Conservation (phyloP, 2,113 vertebrate species). For the Ailurus styani region DNA sequence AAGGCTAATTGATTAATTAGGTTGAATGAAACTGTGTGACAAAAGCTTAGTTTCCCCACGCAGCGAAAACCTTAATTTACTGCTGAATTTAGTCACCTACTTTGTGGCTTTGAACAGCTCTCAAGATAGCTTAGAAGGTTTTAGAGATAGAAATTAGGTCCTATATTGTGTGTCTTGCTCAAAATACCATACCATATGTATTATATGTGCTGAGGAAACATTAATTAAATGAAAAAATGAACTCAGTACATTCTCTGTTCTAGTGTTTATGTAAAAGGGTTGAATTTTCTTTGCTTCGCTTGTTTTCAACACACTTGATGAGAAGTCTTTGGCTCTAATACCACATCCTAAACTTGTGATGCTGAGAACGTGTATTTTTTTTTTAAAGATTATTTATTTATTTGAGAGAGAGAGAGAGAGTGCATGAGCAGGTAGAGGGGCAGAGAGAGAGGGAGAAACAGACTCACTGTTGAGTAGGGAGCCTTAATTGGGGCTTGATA, state of each 20-base stretch:
- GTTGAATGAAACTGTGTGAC: not conserved
- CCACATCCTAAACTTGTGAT: not conserved
- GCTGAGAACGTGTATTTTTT: not conserved
- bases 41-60: not conserved
- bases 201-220: not conserved
- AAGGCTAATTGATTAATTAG: not conserved
- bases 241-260: not conserved
- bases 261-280: not conserved
- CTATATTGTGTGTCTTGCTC: not conserved
- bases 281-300: not conserved
- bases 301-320: not conserved
- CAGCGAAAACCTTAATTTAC: not conserved
- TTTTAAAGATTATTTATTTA: not conserved
- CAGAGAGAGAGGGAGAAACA: not conserved
- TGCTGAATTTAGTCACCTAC: not conserved
- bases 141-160: not conserved
- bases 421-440: not conserved
- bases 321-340: not conserved
- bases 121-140: not conserved
- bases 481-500: not conserved
- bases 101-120: conserved; percentile 9
- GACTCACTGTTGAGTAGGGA: not conserved
- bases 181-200: not conserved
- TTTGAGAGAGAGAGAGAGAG: not conserved
- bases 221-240: not conserved